Evolutionary conservation across 2,888 invertebrate species (phyloP).

Genomic region (Myopa testacea): DNA sequence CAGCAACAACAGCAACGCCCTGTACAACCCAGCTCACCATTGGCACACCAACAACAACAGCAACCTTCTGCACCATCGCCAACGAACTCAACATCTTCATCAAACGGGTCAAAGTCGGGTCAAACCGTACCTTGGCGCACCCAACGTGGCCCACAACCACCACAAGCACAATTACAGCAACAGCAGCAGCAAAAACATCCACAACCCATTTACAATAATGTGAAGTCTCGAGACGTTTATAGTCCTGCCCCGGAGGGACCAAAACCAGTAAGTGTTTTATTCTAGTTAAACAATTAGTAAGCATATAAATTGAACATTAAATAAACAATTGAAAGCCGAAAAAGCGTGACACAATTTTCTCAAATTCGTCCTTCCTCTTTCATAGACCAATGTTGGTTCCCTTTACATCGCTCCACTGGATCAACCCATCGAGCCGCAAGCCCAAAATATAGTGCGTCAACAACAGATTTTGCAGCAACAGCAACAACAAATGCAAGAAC

Average conservation of each 20-base stretch:
- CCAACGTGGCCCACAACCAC: constrained; percentile 56
- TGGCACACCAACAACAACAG: constrained; percentile 48
- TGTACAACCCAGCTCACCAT: constrained; percentile 46
- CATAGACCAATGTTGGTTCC: constrained; percentile 69
- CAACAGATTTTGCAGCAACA: constrained; percentile 58
- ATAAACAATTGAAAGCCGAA: background rate
- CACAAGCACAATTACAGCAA: constrained; percentile 52
- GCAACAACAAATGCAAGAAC: constrained; percentile 51
- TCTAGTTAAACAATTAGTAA: background rate
- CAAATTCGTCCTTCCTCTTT: background rate
- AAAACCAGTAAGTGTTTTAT: constrained; percentile 57
- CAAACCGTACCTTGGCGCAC: constrained; percentile 62
- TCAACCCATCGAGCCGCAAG: constrained; percentile 60
- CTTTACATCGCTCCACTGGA: constrained; percentile 73
- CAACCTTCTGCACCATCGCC: constrained; percentile 53
- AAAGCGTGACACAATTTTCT: background rate
- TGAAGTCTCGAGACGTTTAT: constrained; percentile 60
- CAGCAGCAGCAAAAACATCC: constrained; percentile 55
- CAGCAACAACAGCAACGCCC: constrained; percentile 49
- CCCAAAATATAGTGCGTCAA: constrained; percentile 63
- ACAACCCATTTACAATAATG: constrained; percentile 61
- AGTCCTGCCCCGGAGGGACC: constrained; percentile 56
- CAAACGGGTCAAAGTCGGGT: constrained; percentile 44
- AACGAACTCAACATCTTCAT: constrained; percentile 47
- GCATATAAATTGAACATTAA: background rate